A percentile compares a stretch with the other conserved stretches of the same genome.
Evolutionary conservation across 2,888 invertebrate genomes (phyloP).

Genomic region (Ryuthela nishihirai): DNA sequence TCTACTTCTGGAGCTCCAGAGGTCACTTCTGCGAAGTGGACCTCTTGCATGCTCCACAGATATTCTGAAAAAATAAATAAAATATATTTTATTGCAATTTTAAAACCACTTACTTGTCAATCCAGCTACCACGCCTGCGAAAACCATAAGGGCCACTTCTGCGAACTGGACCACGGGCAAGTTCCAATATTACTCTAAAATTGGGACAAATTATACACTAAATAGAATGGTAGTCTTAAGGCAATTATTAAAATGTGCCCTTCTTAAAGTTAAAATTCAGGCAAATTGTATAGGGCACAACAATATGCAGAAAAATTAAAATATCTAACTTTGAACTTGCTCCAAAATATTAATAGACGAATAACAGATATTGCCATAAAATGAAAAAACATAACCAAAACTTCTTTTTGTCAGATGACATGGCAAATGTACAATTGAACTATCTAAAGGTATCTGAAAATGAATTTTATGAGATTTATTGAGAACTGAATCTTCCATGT

Average conservation of each 20-base stretch:
- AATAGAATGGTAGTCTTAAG: not conserved
- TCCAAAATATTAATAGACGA: too few species aligned
- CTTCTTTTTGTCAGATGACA: too few species aligned
- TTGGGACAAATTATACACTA: not conserved
- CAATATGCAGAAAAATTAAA: too few species aligned
- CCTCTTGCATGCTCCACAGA: slow-evolving; percentile 83
- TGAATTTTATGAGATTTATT: too few species aligned
- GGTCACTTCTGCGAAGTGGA: slow-evolving; percentile 56
- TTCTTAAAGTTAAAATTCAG: not conserved
- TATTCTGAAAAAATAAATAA: slow-evolving; percentile 59
- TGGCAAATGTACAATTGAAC: too few species aligned
- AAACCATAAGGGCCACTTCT: slow-evolving; percentile 11
- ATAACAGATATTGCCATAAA: too few species aligned
- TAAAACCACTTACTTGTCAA: slow-evolving; percentile 21
- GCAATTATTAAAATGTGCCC: not conserved
- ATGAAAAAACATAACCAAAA: too few species aligned
- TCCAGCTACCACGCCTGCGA: slow-evolving; percentile 20
- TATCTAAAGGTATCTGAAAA: too few species aligned
- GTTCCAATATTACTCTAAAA: slow-evolving; percentile 23
- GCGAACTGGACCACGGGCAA: slow-evolving; percentile 25
- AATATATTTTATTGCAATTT: slow-evolving; percentile 1
- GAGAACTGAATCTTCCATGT: too few species aligned
- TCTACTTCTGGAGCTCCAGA: slow-evolving; percentile 48
- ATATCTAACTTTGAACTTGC: too few species aligned
- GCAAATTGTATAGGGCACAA: too few species aligned